These are phyloP conservation scores for Auanema sp. DNA, from an alignment of 2,888 invertebrate species.

Conservation along the genomic window DNA sequence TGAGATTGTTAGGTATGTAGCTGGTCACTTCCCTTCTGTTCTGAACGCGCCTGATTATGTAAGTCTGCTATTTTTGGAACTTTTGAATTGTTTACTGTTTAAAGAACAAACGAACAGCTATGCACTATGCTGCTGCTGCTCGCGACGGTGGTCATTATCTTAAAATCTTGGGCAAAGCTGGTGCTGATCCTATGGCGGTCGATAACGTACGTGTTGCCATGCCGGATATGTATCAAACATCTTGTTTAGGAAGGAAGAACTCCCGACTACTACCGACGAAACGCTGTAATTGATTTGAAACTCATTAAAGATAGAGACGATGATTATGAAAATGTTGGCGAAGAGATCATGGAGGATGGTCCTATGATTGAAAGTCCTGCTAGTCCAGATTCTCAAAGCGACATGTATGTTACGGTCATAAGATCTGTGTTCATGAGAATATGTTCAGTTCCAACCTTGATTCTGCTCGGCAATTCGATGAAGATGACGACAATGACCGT, in stretches of 20 bases:
- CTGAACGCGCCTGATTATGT: constrained; percentile 71
- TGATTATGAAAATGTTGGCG: constrained; percentile 39
- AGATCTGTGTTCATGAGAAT: not conserved
- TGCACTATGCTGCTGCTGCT: constrained; percentile 83
- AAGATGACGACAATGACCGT: constrained; percentile 50
- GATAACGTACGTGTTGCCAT: constrained; percentile 81
- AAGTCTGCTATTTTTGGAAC: constrained; percentile 8
- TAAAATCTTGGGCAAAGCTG: constrained; percentile 75
- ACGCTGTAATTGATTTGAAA: constrained; percentile 73
- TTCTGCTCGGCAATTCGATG: constrained; percentile 42
- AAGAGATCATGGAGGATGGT: constrained; percentile 47
- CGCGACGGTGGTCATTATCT: constrained; percentile 72
- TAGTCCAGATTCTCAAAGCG: constrained; percentile 41
- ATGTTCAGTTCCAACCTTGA: constrained; percentile 46
- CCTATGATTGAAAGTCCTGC: constrained; percentile 39
- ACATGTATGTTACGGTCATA: constrained; percentile 20
- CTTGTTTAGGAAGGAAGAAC: constrained; percentile 75
- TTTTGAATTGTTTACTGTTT: not conserved
- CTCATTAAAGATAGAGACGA: constrained; percentile 54
- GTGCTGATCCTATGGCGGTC: constrained; percentile 80
- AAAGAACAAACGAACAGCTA: constrained; percentile 80
- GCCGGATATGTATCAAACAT: too few species aligned
- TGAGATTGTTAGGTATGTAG: constrained; percentile 77
- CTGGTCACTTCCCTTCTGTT: constrained; percentile 75
- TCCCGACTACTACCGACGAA: constrained; percentile 78